These are phyloP conservation scores for Chlorocebus sabaeus DNA, from an alignment of 2,113 vertebrate genomes.

Conservation along the genomic window DNA sequence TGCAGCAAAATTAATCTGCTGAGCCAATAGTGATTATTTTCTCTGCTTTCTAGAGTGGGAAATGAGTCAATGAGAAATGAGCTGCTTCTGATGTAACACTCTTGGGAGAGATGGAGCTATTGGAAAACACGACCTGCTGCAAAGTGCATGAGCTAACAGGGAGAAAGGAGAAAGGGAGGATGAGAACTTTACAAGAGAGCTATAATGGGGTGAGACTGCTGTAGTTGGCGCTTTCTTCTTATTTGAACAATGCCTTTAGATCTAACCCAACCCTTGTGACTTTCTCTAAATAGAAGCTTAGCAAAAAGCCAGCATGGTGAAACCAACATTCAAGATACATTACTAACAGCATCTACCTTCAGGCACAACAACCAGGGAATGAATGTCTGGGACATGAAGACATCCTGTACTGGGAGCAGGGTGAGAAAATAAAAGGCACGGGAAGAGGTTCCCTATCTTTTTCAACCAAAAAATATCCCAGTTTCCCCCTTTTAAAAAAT, in stretches of 20 bases:
- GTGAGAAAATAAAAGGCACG: background rate
- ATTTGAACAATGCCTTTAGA: background rate
- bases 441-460: background rate
- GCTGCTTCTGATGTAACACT: background rate
- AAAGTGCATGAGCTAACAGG: background rate
- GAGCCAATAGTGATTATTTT: background rate
- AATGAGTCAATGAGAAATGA: background rate
- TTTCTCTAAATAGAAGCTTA: conserved; percentile 1
- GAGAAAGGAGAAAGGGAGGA: background rate
- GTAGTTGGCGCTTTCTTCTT: background rate
- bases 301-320: background rate
- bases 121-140: background rate
- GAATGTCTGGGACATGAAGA: background rate
- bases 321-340: background rate
- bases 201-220: background rate
- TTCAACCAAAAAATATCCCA: background rate
- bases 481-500: background rate
- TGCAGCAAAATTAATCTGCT: background rate
- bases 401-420: background rate
- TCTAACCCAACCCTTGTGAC: background rate
- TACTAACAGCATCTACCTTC: background rate
- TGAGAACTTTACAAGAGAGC: background rate
- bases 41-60: background rate
- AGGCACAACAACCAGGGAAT: background rate
- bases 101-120: background rate